A percentile compares a stretch with the other conserved stretches of the same genome.
Conservation (phyloP, 2,113 vertebrate genomes). For the Caretta caretta region DNA sequence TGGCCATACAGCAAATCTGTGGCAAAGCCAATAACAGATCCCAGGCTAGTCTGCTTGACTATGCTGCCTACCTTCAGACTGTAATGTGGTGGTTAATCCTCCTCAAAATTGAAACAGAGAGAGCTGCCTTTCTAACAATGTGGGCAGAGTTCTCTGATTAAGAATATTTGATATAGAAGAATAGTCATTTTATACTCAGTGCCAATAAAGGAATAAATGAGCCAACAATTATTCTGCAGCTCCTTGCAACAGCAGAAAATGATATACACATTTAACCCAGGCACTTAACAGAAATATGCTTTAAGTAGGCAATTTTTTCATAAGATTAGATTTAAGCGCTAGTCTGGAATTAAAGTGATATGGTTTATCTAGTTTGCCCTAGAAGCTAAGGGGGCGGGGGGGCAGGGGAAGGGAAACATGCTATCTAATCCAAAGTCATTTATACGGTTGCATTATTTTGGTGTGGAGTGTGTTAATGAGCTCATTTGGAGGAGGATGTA, state of each 20-base stretch:
- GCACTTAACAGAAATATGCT: not conserved
- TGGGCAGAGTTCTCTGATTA: not conserved
- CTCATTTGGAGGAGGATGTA: not conserved
- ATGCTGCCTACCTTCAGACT: not conserved
- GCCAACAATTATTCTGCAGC: not conserved
- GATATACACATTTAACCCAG: rapidly evolving
- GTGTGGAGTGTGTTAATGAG: conserved; percentile 21
- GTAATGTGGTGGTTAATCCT: not conserved
- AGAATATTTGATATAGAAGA: not conserved
- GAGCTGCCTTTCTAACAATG: not conserved
- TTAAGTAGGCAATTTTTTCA: not conserved
- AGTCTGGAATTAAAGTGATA: not conserved
- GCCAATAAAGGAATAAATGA: not conserved
- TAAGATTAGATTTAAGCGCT: not conserved
- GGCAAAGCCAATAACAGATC: not conserved
- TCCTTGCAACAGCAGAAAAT: not conserved
- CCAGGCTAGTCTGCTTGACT: not conserved
- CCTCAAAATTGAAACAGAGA: not conserved
- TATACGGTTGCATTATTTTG: conserved; percentile 35
- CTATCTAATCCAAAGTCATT: conserved; percentile 10
- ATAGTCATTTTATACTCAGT: not conserved
- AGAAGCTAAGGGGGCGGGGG: not conserved
- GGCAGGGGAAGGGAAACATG: not conserved
- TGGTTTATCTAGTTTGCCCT: not conserved
- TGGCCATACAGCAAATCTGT: not conserved